Conservation (phyloP, 2,888 invertebrate species). For the Tinea trinotella region DNA sequence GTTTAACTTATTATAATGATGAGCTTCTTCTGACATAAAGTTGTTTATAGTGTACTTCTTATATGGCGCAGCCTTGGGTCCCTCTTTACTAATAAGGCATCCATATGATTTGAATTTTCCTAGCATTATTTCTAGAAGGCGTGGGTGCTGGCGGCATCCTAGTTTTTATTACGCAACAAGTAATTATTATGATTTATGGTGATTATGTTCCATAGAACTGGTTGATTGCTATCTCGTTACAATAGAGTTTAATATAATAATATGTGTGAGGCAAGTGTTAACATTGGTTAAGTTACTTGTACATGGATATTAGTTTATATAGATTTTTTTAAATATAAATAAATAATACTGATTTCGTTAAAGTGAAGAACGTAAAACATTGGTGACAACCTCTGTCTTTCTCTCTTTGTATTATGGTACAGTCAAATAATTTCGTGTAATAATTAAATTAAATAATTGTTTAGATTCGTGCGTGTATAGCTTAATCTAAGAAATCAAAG, state of each 20-base stretch:
- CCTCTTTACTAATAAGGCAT: constrained; percentile 53
- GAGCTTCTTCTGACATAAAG: constrained; percentile 56
- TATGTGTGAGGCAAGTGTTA: too few species aligned
- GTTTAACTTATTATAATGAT: constrained; percentile 58
- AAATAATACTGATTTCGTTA: too few species aligned
- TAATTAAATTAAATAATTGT: too few species aligned
- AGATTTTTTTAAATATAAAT: too few species aligned
- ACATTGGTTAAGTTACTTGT: too few species aligned
- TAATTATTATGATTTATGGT: constrained; percentile 18
- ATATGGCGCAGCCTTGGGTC: constrained; percentile 60
- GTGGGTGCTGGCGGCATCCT: constrained; percentile 46
- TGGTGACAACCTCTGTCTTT: too few species aligned
- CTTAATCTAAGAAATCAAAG: too few species aligned
- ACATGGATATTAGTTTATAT: too few species aligned
- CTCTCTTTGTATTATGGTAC: too few species aligned
- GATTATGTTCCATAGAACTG: background rate
- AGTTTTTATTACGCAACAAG: constrained; percentile 18
- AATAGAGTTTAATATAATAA: background rate
- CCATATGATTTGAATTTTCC: constrained; percentile 55
- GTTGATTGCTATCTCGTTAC: background rate
- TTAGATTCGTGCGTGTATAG: too few species aligned
- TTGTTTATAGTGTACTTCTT: constrained; percentile 61
- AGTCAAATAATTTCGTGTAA: too few species aligned
- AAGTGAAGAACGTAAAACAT: too few species aligned
- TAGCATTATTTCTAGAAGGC: constrained; percentile 45